Base-by-base conservation (phyloP, 2,113 vertebrate genomes). In the Leptosomus discolor region DNA sequence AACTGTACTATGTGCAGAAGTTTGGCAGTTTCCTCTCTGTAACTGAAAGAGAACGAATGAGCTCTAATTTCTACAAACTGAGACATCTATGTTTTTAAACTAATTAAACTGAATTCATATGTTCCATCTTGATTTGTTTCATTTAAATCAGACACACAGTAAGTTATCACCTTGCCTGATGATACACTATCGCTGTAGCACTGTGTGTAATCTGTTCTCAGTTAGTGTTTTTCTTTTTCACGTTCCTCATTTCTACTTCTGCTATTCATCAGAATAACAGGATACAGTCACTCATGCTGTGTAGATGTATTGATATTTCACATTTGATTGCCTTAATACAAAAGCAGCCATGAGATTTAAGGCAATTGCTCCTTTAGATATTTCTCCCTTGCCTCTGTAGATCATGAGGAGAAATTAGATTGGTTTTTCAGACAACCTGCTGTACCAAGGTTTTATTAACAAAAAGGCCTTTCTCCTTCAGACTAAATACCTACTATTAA, bases 311-410 rank as follows among this genome's bases (percentile, higher is more conserved):
- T 87, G 85, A 80, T 95, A 96, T 83, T 95, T 84, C 63, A 64
- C 41, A 83, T 77, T 54, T 90, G 65, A 95, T 78, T 87, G 69
- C 56, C 36, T 79, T 78, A 85, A 58, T 56, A 84, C 15, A 67
- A 87, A 90, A 92, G 69, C 32, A 95, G 73, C 41, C 46, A 71
- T 46, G 39, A 88, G 92, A 94, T 84, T 90, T 73, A 90, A 83
- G 43, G 54, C 37, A 65, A 90, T 91, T 90, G 10, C n/a, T 95
- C 74, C 29, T 56, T 78, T 50, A 79, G 27, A 63, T 67, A 88
- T 82, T 95, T 88, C 37, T 86, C 65, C 48, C 57, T 93, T 82
- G 32, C 30, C 43, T 92, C 51, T 74, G 37, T 41, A 85, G 22
- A 93, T 82, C 71, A 77, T 73, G 37, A 93, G 68, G 41, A 93